phyloP scores from a whole-genome alignment of 2,888 invertebrate genomes.

The Sclerodermus sp. region DNA sequence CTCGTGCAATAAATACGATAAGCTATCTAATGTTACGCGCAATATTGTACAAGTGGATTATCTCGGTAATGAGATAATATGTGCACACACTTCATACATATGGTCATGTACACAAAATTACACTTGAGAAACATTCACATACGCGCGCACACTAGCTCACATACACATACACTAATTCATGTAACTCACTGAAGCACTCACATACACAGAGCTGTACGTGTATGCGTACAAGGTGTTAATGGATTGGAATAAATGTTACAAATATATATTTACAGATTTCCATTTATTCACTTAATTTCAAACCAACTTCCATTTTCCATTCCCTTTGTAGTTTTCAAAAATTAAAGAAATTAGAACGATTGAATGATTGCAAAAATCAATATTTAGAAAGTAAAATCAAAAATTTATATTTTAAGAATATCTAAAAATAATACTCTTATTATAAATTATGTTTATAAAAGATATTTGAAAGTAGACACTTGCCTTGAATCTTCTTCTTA shows the following conservation, averaged over 20 bases:
- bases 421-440: no score
- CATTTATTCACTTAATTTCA: slow-evolving; percentile 13
- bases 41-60: slow-evolving; percentile 14
- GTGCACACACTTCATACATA: no score
- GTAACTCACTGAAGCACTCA: slow-evolving; percentile 1
- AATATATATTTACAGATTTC: slow-evolving; percentile 39
- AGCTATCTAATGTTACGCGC: slow-evolving; percentile 29
- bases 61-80: slow-evolving; percentile 17
- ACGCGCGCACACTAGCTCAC: slow-evolving; percentile 14
- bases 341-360: no score
- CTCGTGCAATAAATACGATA: slow-evolving; percentile 32
- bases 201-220: slow-evolving; percentile 19
- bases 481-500: no score
- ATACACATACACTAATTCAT: slow-evolving; percentile 1
- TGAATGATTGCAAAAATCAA: no score
- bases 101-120: slow-evolving; percentile 22
- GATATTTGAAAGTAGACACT: no score
- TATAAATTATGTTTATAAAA: no score
- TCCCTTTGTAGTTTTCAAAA: background rate
- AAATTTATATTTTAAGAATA: no score
- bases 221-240: slow-evolving; percentile 38
- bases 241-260: slow-evolving; percentile 52
- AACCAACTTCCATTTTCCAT: background rate
- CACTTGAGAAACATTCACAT: slow-evolving; percentile 23
- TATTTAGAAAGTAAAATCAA: no score